Base-by-base conservation (phyloP, 2,797 vertebrate genomes). In the Catostomus latipinnis region DNA sequence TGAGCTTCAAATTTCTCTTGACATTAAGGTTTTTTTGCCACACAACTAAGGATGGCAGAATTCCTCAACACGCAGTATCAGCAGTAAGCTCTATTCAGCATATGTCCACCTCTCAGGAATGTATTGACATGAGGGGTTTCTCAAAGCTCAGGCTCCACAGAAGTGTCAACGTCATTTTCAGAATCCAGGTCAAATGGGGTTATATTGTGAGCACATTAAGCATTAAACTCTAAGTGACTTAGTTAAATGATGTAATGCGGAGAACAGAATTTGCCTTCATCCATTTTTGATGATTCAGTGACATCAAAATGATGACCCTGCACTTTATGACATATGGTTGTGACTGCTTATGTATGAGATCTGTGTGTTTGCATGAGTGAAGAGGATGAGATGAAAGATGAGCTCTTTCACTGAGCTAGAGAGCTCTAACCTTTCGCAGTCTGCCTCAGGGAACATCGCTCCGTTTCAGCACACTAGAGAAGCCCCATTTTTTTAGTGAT, bases 301-400 rank as follows among this genome's bases (percentile, higher is more conserved):
- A 49, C 14, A 73, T 73, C 71, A 58, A 8, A 56, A n/a, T 14
- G 45, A 52, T 74, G 57, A 69, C 75, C 63, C 16, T 12, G 9
- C 63, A 60, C 34, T 56, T 45, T n/a, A 45, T 53, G 50, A 75
- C 61, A 65, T 45, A 53, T 13, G 73, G 14, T 54, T 56, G 11
- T 57, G 62, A 54, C 14, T 13, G 45, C 46, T 34, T 58, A 48
- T 11, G 53, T 76, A 54, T 11, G 45, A 50, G 65, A 69, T 58
- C 2, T 69, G 22, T 60, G 75, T 60, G 54, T 52, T 34, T 69
- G 46, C 45, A 43, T 11, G 9, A 34, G 65, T 62, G 48, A 78
- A 53, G 76, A 70, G 76, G 22, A 62, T 60, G 53, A 76, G 16
- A 68, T 50, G n/a, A 75, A 66, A 77, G 48, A 78, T 61, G 67